Evolutionary conservation across 2,888 invertebrate species (phyloP), one percentile per base, ranked within the genome.

Genomic region (Hirudinaria manillensis): DNA sequence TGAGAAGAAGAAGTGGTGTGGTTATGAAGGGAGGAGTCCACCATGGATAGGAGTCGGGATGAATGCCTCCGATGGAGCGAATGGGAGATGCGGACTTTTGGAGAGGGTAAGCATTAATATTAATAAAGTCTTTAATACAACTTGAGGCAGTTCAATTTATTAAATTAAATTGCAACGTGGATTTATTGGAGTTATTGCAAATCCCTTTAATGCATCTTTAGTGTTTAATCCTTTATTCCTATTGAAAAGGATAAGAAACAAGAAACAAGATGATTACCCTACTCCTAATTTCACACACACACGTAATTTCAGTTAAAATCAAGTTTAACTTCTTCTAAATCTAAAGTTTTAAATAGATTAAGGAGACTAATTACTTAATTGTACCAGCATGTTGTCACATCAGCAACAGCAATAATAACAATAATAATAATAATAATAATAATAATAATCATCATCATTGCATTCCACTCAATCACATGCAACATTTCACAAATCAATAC

Each of bases 401-500:
- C 24, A 34, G 6, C 24, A 38, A n/a, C 38, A 38, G 19, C 24
- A 38, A 32, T 68, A 7, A 68, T 13, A 6, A 68, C 21, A 10
- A 13, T 68, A 21, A 68, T 29, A 10, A 29, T 68, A 6, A 68
- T 13, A 10, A 68, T 68, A 10, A 68, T 68, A 10, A 68, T 68
- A 10, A 29, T 38, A 19, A 34, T 38, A 38, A 70, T 38, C 70
- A 70, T 45, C 70, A 70, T 38, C 70, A 70, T 21, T 45, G 38
- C 21, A 19, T 36, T 45, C 34, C 2, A 3, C 36, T 36, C 24
- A 27, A 70, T 70, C 51, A 45, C 27, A 34, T 3, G 19, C 70
- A 70, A 4, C 21, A 1, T 70, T 16, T 61, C 29, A 61, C 21
- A 19, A 13, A 27, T 21, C n/a, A 16, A n/a, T 34, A 68, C 68